These are phyloP conservation scores for Eubucco bourcierii DNA, from an alignment of 2,113 vertebrate species.

Conservation along the genomic window DNA sequence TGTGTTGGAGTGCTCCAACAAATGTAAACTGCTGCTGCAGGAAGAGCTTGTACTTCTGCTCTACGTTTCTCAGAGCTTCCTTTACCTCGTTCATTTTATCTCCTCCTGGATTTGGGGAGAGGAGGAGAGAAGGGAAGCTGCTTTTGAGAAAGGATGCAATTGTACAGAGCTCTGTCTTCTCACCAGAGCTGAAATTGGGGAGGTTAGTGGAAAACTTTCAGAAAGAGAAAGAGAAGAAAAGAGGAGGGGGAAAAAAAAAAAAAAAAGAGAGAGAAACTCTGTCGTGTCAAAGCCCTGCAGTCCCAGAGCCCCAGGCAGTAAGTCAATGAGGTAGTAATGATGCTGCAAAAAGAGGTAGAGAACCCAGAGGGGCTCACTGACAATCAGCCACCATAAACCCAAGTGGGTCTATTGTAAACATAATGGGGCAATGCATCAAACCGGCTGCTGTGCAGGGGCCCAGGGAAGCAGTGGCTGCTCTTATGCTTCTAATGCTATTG, in stretches of 20 bases:
- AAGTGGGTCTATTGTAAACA: not conserved
- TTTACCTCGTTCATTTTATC: slow-evolving; percentile 73
- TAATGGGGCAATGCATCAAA: not conserved
- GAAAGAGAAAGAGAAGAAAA: not conserved
- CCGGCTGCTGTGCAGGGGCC: not conserved
- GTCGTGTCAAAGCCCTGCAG: not conserved
- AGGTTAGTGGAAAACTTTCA: not conserved
- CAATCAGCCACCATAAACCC: not conserved
- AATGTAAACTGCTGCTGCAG: slow-evolving; percentile 84
- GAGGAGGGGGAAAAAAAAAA: too few relatives aligned
- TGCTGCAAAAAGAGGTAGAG: not conserved
- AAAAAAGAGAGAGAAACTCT: not conserved
- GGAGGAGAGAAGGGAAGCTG: not conserved
- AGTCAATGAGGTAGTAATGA: not conserved
- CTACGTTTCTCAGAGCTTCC: slow-evolving; percentile 54
- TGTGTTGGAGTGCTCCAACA: slow-evolving; percentile 72
- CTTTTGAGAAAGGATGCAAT: not conserved
- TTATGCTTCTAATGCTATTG: not conserved
- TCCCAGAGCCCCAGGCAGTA: not conserved
- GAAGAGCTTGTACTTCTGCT: slow-evolving; percentile 76
- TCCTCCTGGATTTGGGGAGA: not conserved
- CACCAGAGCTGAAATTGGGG: not conserved
- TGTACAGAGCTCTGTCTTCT: not conserved
- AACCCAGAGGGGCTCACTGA: not conserved
- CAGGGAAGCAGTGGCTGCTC: not conserved